Percentiles rank a stretch among this genome's conserved stretches.
These are phyloP conservation scores for Potamilus streckersoni DNA, from an alignment of 1,140 invertebrate genomes.

Conservation along the genomic window DNA sequence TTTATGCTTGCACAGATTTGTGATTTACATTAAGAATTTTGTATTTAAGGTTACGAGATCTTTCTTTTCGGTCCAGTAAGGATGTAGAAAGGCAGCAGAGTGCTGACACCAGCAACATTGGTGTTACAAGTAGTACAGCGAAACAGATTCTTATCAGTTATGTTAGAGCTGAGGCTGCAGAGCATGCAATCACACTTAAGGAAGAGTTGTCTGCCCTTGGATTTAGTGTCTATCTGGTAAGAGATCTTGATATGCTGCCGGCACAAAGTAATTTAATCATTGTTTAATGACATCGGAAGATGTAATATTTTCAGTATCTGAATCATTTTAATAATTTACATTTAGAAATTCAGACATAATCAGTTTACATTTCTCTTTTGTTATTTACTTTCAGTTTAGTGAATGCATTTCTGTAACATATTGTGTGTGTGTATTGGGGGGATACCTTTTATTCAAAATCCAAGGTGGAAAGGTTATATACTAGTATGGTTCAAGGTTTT, in stretches of 20 bases:
- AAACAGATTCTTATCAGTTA: constrained; percentile 70
- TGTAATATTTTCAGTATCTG: background rate
- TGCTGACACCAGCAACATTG: constrained; percentile 15
- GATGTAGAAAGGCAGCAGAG: constrained; percentile 38
- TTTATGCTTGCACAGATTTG: background rate
- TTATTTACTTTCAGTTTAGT: background rate
- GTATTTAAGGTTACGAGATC: constrained; percentile 29
- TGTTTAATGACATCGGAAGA: background rate
- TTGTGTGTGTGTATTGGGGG: background rate
- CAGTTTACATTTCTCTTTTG: background rate
- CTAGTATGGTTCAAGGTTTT: too few relatives aligned
- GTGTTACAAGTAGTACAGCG: background rate
- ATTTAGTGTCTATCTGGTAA: constrained; percentile 67
- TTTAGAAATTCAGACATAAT: constrained; percentile 1
- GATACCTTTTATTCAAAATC: too few relatives aligned
- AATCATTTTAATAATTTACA: background rate
- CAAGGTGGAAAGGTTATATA: too few relatives aligned
- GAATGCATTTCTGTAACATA: background rate
- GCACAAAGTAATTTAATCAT: background rate
- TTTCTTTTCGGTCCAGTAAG: constrained; percentile 52
- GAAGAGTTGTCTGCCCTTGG: constrained; percentile 59
- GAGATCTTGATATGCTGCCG: constrained; percentile 11
- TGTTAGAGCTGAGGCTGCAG: constrained; percentile 67
- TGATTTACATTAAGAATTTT: constrained; percentile 10
- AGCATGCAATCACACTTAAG: constrained; percentile 68